These are phyloP conservation scores for Temnothorax unifasciatus DNA, from an alignment of 2,888 invertebrate species.

Conservation along the genomic window DNA sequence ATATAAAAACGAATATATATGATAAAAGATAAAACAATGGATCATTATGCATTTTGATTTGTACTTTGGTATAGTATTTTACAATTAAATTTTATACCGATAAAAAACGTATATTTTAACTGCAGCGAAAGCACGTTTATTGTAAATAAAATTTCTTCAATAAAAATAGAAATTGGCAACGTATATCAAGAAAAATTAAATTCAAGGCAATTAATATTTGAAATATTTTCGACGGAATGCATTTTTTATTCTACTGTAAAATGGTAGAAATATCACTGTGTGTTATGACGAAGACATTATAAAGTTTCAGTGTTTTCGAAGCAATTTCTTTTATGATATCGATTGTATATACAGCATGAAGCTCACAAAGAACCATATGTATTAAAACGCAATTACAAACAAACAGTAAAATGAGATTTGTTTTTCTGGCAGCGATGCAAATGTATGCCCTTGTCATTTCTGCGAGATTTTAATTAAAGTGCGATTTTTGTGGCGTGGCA, in stretches of 20 bases:
- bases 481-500: neutral
- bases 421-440: neutral
- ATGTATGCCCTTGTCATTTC: neutral
- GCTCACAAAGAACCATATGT: neutral
- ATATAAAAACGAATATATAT: neutral
- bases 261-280: neutral
- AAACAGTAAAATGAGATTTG: neutral
- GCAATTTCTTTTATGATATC: neutral
- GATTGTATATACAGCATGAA: neutral
- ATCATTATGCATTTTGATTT: constrained; percentile 13
- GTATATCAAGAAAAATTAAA: neutral
- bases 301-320: constrained; percentile 17
- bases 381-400: constrained; percentile 10
- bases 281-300: neutral
- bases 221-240: neutral
- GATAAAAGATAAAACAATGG: neutral
- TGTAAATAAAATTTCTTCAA: neutral
- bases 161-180: neutral
- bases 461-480: constrained; percentile 6
- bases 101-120: neutral
- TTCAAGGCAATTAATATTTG: neutral
- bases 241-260: neutral
- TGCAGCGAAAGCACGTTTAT: neutral
- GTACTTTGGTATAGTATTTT: neutral
- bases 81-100: constrained; percentile 3